These are phyloP conservation scores for Ophioninae sp. DNA, from an alignment of 2,888 invertebrate genomes.

Conservation along the genomic window DNA sequence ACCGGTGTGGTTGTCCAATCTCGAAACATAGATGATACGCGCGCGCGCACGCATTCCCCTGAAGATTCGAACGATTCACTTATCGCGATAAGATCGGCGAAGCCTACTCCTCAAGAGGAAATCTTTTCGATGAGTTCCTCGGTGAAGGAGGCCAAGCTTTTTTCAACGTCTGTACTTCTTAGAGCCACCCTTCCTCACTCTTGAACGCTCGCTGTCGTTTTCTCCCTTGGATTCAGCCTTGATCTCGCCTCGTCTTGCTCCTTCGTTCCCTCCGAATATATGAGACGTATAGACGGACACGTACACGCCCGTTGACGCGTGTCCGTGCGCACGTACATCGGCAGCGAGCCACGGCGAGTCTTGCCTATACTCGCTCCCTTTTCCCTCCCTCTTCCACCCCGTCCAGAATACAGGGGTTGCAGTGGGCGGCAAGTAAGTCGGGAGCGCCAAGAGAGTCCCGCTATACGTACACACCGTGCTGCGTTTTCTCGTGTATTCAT, in stretches of 20 bases:
- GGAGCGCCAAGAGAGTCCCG: slow-evolving; percentile 67
- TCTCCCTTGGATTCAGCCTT: slow-evolving; percentile 63
- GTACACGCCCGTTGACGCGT: slow-evolving; percentile 5
- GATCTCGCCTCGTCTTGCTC: slow-evolving; percentile 56
- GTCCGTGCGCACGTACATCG: slow-evolving; percentile 10
- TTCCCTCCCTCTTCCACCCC: slow-evolving; percentile 51
- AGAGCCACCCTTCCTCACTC: slow-evolving; percentile 52
- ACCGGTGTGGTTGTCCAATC: no score
- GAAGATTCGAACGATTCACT: slow-evolving; percentile 30
- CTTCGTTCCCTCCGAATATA: slow-evolving; percentile 53
- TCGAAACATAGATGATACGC: no score
- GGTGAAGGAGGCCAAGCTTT: slow-evolving; percentile 59
- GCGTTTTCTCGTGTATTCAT: slow-evolving; percentile 61
- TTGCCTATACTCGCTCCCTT: slow-evolving; percentile 53
- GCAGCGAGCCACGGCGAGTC: slow-evolving; percentile 40
- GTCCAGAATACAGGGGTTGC: slow-evolving; percentile 78
- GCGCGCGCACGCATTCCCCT: no score
- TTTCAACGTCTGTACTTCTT: slow-evolving; percentile 66
- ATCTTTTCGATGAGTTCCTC: slow-evolving; percentile 41
- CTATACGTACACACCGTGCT: slow-evolving; percentile 27
- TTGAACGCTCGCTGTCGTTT: slow-evolving; percentile 66
- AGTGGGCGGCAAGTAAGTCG: slow-evolving; percentile 75
- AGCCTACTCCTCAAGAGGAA: slow-evolving; percentile 25
- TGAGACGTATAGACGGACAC: slow-evolving; percentile 31
- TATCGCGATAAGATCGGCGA: slow-evolving; percentile 20